phyloP scores from a whole-genome alignment of 2,797 vertebrate genomes.

The Channa striata region DNA sequence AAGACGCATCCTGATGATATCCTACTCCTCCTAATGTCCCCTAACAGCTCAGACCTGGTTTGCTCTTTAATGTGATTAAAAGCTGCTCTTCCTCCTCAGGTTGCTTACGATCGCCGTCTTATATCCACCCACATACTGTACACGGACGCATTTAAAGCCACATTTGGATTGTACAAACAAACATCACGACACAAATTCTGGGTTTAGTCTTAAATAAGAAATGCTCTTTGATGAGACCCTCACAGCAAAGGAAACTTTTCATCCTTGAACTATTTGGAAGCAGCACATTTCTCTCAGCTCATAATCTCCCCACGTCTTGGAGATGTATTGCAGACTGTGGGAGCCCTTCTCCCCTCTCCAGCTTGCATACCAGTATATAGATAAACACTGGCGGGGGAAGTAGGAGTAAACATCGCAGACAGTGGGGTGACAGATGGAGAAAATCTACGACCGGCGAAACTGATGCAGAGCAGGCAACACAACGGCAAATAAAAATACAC shows the following conservation, averaged over 20 bases:
- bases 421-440: constrained; percentile 34
- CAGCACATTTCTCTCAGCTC: background rate
- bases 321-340: constrained; percentile 17
- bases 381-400: constrained; percentile 54
- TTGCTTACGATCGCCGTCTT: background rate
- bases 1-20: constrained; percentile 6
- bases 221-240: constrained; percentile 5
- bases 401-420: constrained; percentile 45
- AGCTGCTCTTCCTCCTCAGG: constrained; percentile 20
- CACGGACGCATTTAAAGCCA: background rate
- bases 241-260: background rate
- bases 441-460: constrained; percentile 4
- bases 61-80: constrained; percentile 58
- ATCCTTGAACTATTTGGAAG: background rate
- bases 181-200: background rate
- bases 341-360: constrained; percentile 18
- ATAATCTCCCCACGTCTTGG: constrained; percentile 29
- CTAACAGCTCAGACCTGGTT: constrained; percentile 36
- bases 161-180: background rate
- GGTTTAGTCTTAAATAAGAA: constrained; percentile 26
- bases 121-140: constrained; percentile 41
- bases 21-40: constrained; percentile 33
- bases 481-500: constrained; percentile 1
- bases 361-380: constrained; percentile 56
- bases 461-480: constrained; percentile 7